Base-by-base conservation (phyloP, 2,113 vertebrate genomes). In the Mellivora capensis region DNA sequence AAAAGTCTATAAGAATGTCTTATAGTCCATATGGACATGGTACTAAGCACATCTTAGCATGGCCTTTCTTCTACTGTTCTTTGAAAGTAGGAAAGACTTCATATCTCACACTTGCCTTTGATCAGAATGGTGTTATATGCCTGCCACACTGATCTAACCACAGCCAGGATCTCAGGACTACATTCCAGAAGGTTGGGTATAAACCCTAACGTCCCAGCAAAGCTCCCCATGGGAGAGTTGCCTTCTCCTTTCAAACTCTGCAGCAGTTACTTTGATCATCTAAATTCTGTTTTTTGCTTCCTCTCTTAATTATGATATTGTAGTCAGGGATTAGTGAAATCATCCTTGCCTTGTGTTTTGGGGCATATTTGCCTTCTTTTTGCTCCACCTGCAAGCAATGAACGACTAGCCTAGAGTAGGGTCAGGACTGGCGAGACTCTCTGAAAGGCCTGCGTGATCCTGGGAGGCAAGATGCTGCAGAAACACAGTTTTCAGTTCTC, bases 51-150 rank as follows among this genome's bases (percentile, higher is more conserved):
- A 37, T 76, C 59, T 20, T 23, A 69, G 74, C 10, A 6, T 12
- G 64, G 61, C 11, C 57, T 93, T 90, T 64, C 89, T 91, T 96
- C 90, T 44, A 18, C 67, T 49, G 34, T 80, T 94, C 79, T 91
- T 89, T 93, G 96, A 81, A 96, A 87, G 93, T 54, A 59, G 84
- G 61, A 90, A 80, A 61, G 90, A 52, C 69, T 34, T 61, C 10
- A 47, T 0, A 1, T 37, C 34, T 82, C 42, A 15, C 29, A 61
- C 39, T 49, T 79, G 87, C 84, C 80, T 57, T 84, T 94, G 94
- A 81, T 94, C 84, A 37, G 80, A 93, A 77, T 64, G 34, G 67
- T 39, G 71, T 96, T 96, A 20, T 34, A 37, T 13, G 31, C 71
- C 64, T 94, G 72, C 18, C 54, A 31, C 29, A 6, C 52, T 67